These are phyloP conservation scores for Zosterops japonicus DNA, from an alignment of 2,113 vertebrate species.

Conservation along the genomic window DNA sequence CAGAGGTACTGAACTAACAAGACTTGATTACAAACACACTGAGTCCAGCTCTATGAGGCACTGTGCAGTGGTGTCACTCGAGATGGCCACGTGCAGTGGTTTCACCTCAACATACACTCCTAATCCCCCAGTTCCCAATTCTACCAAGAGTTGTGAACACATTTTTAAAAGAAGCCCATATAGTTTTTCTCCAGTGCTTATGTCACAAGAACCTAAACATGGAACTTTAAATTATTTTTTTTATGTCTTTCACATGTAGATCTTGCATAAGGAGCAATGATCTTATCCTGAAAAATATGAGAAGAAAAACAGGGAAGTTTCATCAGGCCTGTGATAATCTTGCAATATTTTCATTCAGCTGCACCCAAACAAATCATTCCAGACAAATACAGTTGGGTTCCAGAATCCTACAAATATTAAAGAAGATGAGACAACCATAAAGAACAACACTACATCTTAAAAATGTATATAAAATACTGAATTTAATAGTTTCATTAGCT, in stretches of 20 bases:
- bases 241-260: neutral
- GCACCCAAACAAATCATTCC: neutral
- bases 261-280: neutral
- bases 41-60: accelerated
- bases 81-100: neutral
- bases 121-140: neutral
- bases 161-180: neutral
- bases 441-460: neutral
- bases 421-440: neutral
- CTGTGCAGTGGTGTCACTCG: accelerated
- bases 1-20: neutral
- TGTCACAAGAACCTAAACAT: neutral
- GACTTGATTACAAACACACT: neutral
- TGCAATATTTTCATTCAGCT: neutral
- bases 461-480: neutral
- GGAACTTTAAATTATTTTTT: neutral
- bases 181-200: neutral
- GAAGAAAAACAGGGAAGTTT: neutral
- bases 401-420: neutral
- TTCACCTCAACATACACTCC: neutral
- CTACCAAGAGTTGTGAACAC: neutral
- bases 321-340: neutral
- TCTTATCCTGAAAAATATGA: neutral
- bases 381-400: neutral
- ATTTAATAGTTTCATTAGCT: neutral